phyloP scores from a whole-genome alignment of 2,888 invertebrate species.

The Polymixis flavicincta region DNA sequence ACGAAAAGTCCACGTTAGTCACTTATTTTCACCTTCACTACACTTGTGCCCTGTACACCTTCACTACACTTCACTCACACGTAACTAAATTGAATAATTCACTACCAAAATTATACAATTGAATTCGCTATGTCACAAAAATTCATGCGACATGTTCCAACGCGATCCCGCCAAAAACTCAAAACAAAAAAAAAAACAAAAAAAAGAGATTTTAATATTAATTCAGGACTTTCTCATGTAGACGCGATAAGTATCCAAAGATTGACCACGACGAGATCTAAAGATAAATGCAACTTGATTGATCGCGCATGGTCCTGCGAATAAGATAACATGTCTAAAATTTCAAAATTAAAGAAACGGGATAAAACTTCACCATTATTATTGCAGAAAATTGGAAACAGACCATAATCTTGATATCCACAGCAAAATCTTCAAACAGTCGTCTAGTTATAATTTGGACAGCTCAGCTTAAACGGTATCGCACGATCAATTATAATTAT shows the following conservation, averaged over 20 bases:
- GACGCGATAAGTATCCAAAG: not conserved
- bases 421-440: conserved; percentile 24
- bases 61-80: too few relatives aligned
- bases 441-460: conserved; percentile 43
- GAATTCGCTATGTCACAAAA: too few relatives aligned
- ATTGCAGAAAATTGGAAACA: conserved; percentile 3
- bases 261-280: not conserved
- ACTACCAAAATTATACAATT: too few relatives aligned
- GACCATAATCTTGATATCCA: conserved; percentile 9
- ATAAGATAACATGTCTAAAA: not conserved
- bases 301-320: conserved; percentile 5
- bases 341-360: not conserved
- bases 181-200: too few relatives aligned
- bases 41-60: too few relatives aligned
- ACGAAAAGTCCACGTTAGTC: too few relatives aligned
- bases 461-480: conserved; percentile 26
- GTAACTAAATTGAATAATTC: too few relatives aligned
- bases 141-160: too few relatives aligned
- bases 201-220: conserved; percentile 6
- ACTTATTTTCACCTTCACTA: too few relatives aligned
- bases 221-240: not conserved
- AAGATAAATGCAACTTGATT: conserved; percentile 26
- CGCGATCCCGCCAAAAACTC: too few relatives aligned
- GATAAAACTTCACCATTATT: not conserved
- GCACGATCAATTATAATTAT: conserved; percentile 43